Conservation (phyloP, 2,113 vertebrate genomes). For the Centropus bengalensis region DNA sequence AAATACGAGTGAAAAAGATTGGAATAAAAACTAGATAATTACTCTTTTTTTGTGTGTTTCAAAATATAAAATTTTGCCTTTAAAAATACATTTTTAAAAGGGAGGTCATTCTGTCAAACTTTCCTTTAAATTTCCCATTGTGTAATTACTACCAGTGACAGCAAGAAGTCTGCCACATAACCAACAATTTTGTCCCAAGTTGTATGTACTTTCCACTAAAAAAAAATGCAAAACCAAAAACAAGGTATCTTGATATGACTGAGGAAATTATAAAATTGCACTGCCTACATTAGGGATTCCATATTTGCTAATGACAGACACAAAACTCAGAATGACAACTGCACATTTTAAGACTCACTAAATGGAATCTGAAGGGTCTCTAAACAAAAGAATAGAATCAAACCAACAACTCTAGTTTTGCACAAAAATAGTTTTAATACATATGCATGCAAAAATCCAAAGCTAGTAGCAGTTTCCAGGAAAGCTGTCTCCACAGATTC, state of each 20-base stretch:
- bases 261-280: not conserved
- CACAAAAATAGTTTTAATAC: not conserved
- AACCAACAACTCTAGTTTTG: not conserved
- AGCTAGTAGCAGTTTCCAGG: slow-evolving; percentile 21
- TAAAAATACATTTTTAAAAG: not conserved
- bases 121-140: not conserved
- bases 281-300: not conserved
- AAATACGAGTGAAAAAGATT: not conserved
- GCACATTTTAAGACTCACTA: not conserved
- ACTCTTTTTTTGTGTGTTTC: not conserved
- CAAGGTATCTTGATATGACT: not conserved
- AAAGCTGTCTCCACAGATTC: slow-evolving; percentile 48
- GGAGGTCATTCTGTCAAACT: not conserved
- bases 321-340: not conserved
- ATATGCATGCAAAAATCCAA: not conserved
- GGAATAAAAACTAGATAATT: not conserved
- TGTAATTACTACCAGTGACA: not conserved
- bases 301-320: not conserved
- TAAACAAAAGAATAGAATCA: not conserved
- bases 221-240: not conserved
- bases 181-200: not conserved
- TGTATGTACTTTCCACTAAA: not conserved
- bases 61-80: not conserved
- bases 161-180: not conserved
- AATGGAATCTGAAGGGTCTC: not conserved